phyloP scores from a whole-genome alignment of 2,797 vertebrate genomes.

The Chrysocyon brachyurus region DNA sequence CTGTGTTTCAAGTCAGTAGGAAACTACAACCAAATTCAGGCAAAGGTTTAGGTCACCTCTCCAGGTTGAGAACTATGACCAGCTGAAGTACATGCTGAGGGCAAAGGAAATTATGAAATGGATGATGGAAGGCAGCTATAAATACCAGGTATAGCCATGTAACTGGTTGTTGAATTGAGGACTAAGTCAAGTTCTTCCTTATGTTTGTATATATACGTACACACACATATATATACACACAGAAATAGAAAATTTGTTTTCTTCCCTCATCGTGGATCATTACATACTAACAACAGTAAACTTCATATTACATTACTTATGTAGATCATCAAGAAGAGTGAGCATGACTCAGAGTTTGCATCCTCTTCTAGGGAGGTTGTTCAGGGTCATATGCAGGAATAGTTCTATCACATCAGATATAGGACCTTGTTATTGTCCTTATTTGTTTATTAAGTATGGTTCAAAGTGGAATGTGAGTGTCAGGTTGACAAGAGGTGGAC shows the following conservation, averaged over 20 bases:
- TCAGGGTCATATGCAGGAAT: background rate
- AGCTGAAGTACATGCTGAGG: background rate
- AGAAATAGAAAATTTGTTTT: background rate
- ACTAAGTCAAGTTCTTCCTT: background rate
- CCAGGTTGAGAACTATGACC: background rate
- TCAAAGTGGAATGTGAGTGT: background rate
- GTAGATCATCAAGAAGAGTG: background rate
- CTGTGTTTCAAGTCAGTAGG: background rate
- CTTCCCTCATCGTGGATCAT: background rate
- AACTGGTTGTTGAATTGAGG: background rate
- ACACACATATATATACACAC: background rate
- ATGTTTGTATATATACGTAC: background rate
- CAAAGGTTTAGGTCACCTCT: background rate
- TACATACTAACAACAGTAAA: background rate
- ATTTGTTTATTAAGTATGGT: background rate
- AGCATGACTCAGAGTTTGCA: background rate
- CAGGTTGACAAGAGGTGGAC: background rate
- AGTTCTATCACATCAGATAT: background rate
- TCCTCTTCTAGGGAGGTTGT: background rate
- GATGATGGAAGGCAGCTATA: background rate
- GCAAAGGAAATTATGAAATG: background rate
- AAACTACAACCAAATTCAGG: background rate
- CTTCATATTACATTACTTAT: background rate
- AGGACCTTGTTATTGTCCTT: background rate
- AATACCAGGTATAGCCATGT: background rate